phyloP scores from a whole-genome alignment of 92 coral and sea anemone species.

The Epizoanthus illoricatus region DNA sequence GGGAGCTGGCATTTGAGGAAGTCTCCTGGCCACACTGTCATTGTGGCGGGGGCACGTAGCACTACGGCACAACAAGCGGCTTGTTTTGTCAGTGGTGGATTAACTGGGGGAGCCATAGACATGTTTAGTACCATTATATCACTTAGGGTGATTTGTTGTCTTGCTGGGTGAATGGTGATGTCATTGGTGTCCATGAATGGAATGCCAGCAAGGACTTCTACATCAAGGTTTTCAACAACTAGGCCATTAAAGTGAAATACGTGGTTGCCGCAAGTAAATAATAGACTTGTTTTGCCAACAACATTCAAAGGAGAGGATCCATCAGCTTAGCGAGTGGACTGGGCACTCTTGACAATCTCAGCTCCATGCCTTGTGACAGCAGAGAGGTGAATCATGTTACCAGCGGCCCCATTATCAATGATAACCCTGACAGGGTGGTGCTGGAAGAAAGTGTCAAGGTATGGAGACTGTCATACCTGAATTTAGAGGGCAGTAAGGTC shows the following conservation, averaged over 20 bases:
- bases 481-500: not conserved
- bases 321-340: conserved; percentile 20
- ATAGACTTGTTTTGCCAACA: conserved; percentile 15
- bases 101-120: not conserved
- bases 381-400: conserved; percentile 24
- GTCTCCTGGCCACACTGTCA: conserved; percentile 36
- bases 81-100: not conserved
- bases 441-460: not conserved
- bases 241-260: conserved; percentile 26
- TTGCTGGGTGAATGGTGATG: not conserved
- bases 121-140: not conserved
- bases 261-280: too few relatives aligned
- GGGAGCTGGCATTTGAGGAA: conserved; percentile 16
- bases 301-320: conserved; percentile 23
- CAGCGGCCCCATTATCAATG: conserved; percentile 29
- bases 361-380: conserved; percentile 9
- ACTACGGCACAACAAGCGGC: too few relatives aligned
- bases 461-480: conserved; percentile 23
- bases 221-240: conserved; percentile 36
- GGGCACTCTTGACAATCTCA: too few relatives aligned
- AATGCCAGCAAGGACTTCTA: conserved; percentile 31
- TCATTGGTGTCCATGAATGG: not conserved
- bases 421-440: conserved; percentile 13
- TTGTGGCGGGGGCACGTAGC: too few relatives aligned
- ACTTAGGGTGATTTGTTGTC: not conserved